Base-by-base conservation (phyloP, 2,888 invertebrate genomes). In the Eretmocerus hayati region DNA sequence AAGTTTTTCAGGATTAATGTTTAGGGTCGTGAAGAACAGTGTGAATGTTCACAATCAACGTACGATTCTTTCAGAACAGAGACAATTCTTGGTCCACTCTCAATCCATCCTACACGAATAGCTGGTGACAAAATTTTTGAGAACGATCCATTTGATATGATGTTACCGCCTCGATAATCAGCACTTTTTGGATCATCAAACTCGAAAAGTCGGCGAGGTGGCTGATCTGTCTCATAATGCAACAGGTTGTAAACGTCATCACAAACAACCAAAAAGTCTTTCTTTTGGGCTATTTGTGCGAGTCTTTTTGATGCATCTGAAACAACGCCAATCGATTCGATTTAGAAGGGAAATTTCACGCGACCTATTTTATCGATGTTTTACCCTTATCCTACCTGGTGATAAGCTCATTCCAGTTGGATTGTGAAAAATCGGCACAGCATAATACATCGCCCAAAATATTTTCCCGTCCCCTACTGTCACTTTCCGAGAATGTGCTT, bases 161-260 rank as follows among this genome's bases (percentile, higher is more conserved):
- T 74, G 63, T 79, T 74, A 1, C 80, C 76, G 23, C 73, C 79
- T 18, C 64, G 63, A 49, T 69, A 77, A 13, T 67, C 63, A 0
- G 57, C 18, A 59, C 73, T 72, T 5, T 59, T 57, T 9, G 63
- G 59, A 44, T 66, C 57, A 59, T 82, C 82, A 56, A 76, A 81
- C 4, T 73, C 71, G 47, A 76, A 72, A 1, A 83, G 65, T 48
- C 81, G 72, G 36, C 72, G 73, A 4, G 79, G 78, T 3, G 72
- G 66, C 2, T 58, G 60, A 9, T 59, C 63, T 16, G 65, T 62
- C 30, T 64, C 69, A 56, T 79, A 83, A 52, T 72, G 59, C 1
- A 83, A 66, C 18, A 81, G 69, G 60, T 81, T 83, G 58, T 83
- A 83, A 2, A 83, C 79, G 64, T 83, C 83, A 58, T 83, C 83